Percentiles rank a stretch among this genome's conserved stretches.
Conservation (phyloP, 2,888 invertebrate genomes). For the Shargacucullia verbasci region DNA sequence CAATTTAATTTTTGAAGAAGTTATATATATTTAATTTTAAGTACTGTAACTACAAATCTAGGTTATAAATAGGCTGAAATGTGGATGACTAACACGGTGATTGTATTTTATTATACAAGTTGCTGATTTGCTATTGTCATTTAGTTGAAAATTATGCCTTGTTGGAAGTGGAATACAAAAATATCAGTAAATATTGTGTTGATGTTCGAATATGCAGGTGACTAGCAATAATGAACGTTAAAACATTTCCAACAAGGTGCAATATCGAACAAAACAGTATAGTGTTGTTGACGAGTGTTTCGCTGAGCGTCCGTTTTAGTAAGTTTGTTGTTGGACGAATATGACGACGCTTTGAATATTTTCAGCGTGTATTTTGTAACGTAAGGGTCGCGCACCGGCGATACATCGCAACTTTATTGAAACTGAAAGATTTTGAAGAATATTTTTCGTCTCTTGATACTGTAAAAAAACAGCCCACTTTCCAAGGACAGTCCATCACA, state of each 20-base stretch:
- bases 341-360: conserved; percentile 50
- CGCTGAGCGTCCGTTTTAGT: conserved; percentile 56
- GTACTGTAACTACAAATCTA: conserved; percentile 47
- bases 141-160: conserved; percentile 23
- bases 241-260: conserved; percentile 42
- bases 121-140: conserved; percentile 47
- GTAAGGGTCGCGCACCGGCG: conserved; percentile 29
- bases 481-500: no score
- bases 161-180: conserved; percentile 31
- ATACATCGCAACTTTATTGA: conserved; percentile 12
- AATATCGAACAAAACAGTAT: conserved; percentile 50
- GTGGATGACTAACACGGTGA: conserved; percentile 42
- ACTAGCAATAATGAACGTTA: conserved; percentile 8
- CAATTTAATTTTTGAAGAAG: conserved; percentile 52
- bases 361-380: conserved; percentile 52
- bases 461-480: no score
- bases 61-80: conserved; percentile 42
- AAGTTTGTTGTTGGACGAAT: conserved; percentile 60
- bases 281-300: conserved; percentile 55
- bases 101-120: conserved; percentile 21
- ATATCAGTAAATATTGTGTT: no score
- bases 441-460: no score
- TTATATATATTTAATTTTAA: conserved; percentile 53
- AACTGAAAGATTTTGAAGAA: no score
- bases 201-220: background rate